These are phyloP conservation scores for Tachyglossus aculeatus DNA, from an alignment of 2,797 vertebrate species.

Conservation along the genomic window DNA sequence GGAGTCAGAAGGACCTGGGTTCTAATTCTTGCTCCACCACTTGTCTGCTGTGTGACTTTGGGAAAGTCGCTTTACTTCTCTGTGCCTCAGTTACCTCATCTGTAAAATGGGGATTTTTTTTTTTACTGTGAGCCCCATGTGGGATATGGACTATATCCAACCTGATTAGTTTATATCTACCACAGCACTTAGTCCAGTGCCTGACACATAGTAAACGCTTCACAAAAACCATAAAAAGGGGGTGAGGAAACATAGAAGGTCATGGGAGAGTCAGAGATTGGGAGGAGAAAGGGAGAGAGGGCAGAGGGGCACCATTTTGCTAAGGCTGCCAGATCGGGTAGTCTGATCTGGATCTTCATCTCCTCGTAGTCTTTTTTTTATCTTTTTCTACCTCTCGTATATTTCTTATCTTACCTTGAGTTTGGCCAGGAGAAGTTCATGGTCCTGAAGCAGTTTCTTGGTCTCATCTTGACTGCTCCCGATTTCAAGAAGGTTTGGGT, in stretches of 20 bases:
- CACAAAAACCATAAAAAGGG: not conserved
- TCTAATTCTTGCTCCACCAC: too few species aligned
- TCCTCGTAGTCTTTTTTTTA: not conserved
- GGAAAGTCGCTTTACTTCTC: too few species aligned
- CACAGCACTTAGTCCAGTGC: too few species aligned
- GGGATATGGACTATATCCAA: too few species aligned
- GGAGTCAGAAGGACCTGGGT: too few species aligned
- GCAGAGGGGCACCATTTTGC: not conserved
- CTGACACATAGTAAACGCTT: too few species aligned
- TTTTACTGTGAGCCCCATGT: too few species aligned
- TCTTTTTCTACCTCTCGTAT: not conserved
- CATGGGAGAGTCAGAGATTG: not conserved
- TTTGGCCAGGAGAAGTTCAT: slow-evolving; percentile 84
- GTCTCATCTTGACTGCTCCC: slow-evolving; percentile 86
- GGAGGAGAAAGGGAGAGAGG: not conserved
- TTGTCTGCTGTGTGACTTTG: too few species aligned
- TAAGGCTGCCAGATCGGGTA: too few species aligned
- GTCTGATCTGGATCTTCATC: not conserved
- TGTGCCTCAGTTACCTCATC: too few species aligned
- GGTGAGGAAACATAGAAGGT: not conserved
- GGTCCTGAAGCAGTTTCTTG: slow-evolving; percentile 83
- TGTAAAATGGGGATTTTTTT: too few species aligned
- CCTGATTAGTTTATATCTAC: too few species aligned
- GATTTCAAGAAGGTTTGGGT: slow-evolving; percentile 90
- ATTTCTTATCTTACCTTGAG: slow-evolving; percentile 81